These are phyloP conservation scores for Sciurus carolinensis DNA, from an alignment of 2,797 vertebrate genomes.

Conservation along the genomic window DNA sequence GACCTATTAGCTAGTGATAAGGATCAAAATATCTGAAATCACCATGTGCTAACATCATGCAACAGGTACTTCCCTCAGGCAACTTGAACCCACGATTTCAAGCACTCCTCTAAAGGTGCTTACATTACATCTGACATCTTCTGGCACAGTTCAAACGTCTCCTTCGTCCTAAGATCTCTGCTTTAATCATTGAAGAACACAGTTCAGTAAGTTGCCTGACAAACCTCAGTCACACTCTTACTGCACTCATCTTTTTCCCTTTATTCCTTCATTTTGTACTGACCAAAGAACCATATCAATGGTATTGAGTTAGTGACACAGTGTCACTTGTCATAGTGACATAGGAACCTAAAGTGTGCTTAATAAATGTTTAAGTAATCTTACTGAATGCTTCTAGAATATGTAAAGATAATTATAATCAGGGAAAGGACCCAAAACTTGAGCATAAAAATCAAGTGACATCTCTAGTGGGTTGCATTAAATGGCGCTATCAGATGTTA, in stretches of 20 bases:
- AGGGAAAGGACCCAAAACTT: not conserved
- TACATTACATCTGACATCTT: not conserved
- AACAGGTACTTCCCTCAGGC: not conserved
- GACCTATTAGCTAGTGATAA: not conserved
- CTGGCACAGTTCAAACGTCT: not conserved
- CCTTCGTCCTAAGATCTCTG: not conserved
- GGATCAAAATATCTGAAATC: not conserved
- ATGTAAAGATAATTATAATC: not conserved
- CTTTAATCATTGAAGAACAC: not conserved
- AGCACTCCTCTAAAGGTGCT: not conserved
- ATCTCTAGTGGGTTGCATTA: not conserved
- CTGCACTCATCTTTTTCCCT: not conserved
- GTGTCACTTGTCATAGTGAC: not conserved
- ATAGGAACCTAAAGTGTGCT: not conserved
- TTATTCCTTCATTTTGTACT: not conserved
- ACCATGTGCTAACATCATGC: not conserved
- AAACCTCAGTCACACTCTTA: not conserved
- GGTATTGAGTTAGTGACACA: not conserved
- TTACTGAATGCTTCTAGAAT: not conserved
- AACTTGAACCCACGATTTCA: not conserved
- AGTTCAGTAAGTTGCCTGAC: not conserved
- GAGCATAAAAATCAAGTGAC: not conserved
- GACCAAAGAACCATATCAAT: not conserved
- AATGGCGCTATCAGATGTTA: not conserved
- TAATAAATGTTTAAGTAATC: not conserved